Conservation (phyloP, 2,888 invertebrate species). For the Rhagonycha lutea region DNA sequence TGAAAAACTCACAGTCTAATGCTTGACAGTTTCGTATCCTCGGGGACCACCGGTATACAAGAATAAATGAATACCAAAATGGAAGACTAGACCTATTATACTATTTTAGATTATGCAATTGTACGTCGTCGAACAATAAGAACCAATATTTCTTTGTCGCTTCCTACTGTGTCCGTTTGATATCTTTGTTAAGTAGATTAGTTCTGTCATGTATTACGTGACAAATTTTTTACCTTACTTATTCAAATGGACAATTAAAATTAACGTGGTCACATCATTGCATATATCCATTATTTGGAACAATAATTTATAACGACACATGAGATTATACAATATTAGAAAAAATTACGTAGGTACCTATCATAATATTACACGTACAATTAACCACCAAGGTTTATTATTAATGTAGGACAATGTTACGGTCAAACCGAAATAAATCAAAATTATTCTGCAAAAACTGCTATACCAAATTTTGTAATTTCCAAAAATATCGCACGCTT, state of each 20-base stretch:
- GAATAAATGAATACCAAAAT: constrained; percentile 53
- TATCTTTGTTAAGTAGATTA: constrained; percentile 45
- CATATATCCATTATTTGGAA: too few species aligned
- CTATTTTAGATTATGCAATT: constrained; percentile 52
- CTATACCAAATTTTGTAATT: background rate
- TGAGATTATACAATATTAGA: background rate
- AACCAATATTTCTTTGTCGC: constrained; percentile 51
- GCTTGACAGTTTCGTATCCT: constrained; percentile 32
- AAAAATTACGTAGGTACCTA: background rate
- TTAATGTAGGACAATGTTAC: background rate
- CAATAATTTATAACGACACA: too few species aligned
- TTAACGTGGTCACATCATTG: background rate
- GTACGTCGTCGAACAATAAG: constrained; percentile 53
- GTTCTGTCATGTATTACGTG: background rate
- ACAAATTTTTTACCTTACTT: background rate
- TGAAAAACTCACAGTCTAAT: constrained; percentile 39
- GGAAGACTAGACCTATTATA: constrained; percentile 50
- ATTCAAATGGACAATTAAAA: background rate
- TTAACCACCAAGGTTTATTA: background rate
- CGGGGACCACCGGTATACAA: constrained; percentile 43
- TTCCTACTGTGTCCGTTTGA: constrained; percentile 48
- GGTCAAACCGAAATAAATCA: background rate
- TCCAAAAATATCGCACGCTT: background rate
- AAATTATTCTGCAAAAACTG: background rate
- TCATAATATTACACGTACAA: background rate